Evolutionary conservation across 2,888 invertebrate species (phyloP).

Genomic region (Dynastes grantii): DNA sequence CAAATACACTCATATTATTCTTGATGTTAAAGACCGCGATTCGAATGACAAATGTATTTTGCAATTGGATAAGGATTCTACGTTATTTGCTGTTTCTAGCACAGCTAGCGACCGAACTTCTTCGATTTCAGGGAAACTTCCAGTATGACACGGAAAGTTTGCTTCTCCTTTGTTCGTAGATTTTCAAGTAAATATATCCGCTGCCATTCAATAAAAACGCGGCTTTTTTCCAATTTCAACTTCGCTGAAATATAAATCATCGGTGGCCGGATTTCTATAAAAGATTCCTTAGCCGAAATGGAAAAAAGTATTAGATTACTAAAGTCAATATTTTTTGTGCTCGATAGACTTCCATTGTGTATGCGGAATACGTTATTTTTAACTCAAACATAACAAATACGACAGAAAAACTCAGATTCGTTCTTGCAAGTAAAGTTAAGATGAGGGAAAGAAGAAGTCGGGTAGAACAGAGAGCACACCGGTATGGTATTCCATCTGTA

Average conservation of each 20-base stretch:
- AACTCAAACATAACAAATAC: constrained; percentile 31
- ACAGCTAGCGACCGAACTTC: constrained; percentile 27
- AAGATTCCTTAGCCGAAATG: constrained; percentile 37
- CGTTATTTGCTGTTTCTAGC: constrained; percentile 24
- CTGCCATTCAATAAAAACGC: constrained; percentile 41
- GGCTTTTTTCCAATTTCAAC: constrained; percentile 44
- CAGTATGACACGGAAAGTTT: constrained; percentile 42
- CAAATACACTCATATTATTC: not conserved
- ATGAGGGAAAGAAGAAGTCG: not conserved
- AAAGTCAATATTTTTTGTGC: constrained; percentile 43
- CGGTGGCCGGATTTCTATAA: constrained; percentile 43
- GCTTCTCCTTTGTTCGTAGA: constrained; percentile 38
- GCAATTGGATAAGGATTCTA: constrained; percentile 37
- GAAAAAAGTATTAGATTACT: constrained; percentile 46
- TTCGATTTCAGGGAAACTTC: constrained; percentile 34
- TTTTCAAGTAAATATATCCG: constrained; percentile 46
- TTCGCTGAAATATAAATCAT: constrained; percentile 43
- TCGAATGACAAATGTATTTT: constrained; percentile 28
- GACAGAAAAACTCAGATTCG: not conserved
- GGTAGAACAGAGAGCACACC: not conserved
- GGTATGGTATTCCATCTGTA: no score
- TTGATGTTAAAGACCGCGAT: constrained; percentile 4
- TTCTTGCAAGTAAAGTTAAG: not conserved
- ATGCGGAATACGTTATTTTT: constrained; percentile 30
- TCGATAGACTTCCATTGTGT: constrained; percentile 29